phyloP scores from a whole-genome alignment of 2,888 invertebrate species.

The Calameuta pallipes region DNA sequence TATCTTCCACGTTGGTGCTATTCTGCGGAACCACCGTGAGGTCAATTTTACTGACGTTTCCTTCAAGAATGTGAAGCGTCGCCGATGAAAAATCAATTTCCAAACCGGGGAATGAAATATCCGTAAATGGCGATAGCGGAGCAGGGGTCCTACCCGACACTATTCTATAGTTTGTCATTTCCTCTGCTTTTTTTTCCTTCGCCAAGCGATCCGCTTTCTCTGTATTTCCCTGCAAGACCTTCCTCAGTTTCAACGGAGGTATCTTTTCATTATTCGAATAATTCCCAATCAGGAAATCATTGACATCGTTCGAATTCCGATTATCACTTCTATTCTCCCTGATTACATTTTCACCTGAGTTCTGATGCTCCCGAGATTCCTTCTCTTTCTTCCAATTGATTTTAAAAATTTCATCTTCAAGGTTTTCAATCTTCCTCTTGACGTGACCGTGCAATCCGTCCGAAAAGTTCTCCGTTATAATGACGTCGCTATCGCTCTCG shows the following conservation, averaged over 20 bases:
- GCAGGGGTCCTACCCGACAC: slow-evolving; percentile 39
- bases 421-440: not conserved
- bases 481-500: not conserved
- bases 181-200: slow-evolving; percentile 8
- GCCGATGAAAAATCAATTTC: not conserved
- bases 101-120: not conserved
- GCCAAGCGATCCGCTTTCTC: not conserved
- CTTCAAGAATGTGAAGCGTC: not conserved
- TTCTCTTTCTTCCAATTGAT: not conserved
- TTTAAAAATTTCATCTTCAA: not conserved
- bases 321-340: not conserved
- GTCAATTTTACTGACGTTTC: not conserved
- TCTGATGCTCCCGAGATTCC: not conserved
- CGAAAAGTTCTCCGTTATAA: not conserved
- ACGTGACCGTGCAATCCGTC: not conserved
- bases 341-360: no score
- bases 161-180: slow-evolving; percentile 45
- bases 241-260: slow-evolving; percentile 56
- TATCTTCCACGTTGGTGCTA: not conserved
- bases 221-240: slow-evolving; percentile 27
- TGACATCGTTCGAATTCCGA: not conserved
- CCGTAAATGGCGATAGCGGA: not conserved
- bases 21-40: not conserved
- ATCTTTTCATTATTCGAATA: slow-evolving; percentile 33
- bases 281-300: not conserved